Evolutionary conservation across 2,113 vertebrate species (phyloP).

Genomic region (Clupea harengus): DNA sequence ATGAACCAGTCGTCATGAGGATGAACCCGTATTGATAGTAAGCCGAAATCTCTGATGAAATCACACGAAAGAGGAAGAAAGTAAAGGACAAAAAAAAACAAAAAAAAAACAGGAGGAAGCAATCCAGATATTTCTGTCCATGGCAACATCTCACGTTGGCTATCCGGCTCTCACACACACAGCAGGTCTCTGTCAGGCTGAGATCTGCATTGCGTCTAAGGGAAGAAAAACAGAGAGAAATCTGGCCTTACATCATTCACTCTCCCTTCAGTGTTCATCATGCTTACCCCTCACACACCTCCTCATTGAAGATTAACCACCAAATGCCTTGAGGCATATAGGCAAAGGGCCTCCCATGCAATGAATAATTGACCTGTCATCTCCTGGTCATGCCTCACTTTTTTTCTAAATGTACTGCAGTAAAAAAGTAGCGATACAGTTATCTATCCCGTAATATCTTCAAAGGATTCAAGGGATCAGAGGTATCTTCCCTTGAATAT

Average conservation of each 20-base stretch:
- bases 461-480: not conserved
- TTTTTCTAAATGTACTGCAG: not conserved
- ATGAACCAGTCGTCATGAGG: not conserved
- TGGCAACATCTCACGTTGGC: not conserved
- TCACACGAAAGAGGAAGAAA: not conserved
- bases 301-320: not conserved
- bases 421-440: not conserved
- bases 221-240: not conserved
- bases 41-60: constrained; percentile 3
- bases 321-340: not conserved
- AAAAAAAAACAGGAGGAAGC: not conserved
- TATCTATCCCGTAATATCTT: not conserved
- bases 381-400: not conserved
- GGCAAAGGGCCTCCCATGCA: not conserved
- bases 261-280: not conserved
- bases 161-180: not conserved
- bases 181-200: not conserved
- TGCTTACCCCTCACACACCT: not conserved
- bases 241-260: not conserved
- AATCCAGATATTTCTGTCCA: not conserved
- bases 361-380: not conserved
- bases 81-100: not conserved
- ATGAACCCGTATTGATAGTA: not conserved
- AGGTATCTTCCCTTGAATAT: not conserved
- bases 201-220: not conserved